These are phyloP conservation scores for Centroberyx gerrardi DNA, from an alignment of 2,797 vertebrate species.

Conservation along the genomic window DNA sequence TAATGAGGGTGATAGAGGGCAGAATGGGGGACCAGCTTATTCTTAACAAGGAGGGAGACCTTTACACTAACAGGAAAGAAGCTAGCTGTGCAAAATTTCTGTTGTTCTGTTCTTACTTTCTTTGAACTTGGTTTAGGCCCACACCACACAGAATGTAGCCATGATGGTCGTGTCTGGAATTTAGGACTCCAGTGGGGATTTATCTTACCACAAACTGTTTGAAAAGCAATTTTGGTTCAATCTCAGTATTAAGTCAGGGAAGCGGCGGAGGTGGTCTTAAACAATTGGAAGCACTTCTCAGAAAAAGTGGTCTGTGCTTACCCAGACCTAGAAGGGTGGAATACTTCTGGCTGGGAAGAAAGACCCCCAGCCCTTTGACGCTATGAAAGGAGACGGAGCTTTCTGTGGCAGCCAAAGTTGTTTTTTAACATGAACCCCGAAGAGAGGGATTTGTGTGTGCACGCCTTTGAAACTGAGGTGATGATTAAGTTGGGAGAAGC, in stretches of 20 bases:
- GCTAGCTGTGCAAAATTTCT: slow-evolving; percentile 31
- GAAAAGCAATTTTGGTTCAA: slow-evolving; percentile 65
- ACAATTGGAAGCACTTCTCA: slow-evolving; percentile 64
- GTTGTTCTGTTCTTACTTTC: slow-evolving; percentile 34
- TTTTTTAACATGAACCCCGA: slow-evolving; percentile 56
- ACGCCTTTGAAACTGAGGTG: slow-evolving; percentile 56
- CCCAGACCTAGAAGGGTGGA: slow-evolving; percentile 25
- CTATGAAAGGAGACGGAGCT: slow-evolving; percentile 20
- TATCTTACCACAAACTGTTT: slow-evolving; percentile 48
- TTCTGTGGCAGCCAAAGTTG: slow-evolving; percentile 51
- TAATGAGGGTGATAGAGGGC: slow-evolving; percentile 72
- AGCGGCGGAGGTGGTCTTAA: slow-evolving; percentile 42
- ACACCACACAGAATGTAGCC: slow-evolving; percentile 42
- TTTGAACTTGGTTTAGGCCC: slow-evolving; percentile 45
- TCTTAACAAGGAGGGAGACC: slow-evolving; percentile 71
- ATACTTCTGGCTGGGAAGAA: slow-evolving; percentile 51
- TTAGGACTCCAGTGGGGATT: slow-evolving; percentile 48
- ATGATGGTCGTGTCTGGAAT: slow-evolving; percentile 55
- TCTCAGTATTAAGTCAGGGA: slow-evolving; percentile 53
- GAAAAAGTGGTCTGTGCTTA: slow-evolving; percentile 49
- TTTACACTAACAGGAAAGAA: slow-evolving; percentile 56
- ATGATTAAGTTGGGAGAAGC: slow-evolving; percentile 49
- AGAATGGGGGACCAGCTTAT: slow-evolving; percentile 51
- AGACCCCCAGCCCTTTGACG: slow-evolving; percentile 39
- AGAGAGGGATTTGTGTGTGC: slow-evolving; percentile 46